Conservation (phyloP, 1,140 invertebrate genomes). For the Conus ventricosus region DNA sequence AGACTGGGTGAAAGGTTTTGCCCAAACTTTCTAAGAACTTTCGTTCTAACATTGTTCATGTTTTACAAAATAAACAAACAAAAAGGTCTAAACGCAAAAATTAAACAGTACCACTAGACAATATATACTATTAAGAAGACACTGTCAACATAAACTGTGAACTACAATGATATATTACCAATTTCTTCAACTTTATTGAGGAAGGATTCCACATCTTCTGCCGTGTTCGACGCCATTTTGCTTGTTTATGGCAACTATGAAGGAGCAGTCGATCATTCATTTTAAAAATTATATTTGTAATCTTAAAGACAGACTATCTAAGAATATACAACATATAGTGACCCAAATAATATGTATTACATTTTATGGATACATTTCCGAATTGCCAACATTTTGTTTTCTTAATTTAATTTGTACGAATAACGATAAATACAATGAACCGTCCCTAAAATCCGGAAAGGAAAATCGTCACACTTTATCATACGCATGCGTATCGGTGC, state of each 20-base stretch:
- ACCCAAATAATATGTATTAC: not conserved
- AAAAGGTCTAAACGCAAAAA: not conserved
- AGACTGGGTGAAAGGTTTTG: not conserved
- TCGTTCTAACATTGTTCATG: not conserved
- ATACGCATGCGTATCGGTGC: slow-evolving; percentile 11
- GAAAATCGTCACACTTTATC: not conserved
- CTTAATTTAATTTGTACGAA: too few relatives aligned
- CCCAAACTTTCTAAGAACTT: not conserved
- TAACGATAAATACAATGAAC: not conserved
- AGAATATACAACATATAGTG: not conserved
- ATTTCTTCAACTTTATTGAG: slow-evolving; percentile 66
- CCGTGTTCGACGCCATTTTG: slow-evolving; percentile 40
- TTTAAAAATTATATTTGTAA: not conserved
- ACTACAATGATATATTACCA: slow-evolving; percentile 47
- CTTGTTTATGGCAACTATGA: slow-evolving; percentile 46
- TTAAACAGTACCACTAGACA: not conserved
- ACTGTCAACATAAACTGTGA: not conserved
- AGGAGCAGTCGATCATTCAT: not conserved
- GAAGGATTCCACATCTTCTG: slow-evolving; percentile 58
- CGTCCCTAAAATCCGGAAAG: slow-evolving; percentile 8
- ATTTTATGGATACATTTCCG: not conserved
- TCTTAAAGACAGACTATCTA: not conserved
- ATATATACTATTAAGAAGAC: not conserved
- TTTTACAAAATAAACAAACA: not conserved
- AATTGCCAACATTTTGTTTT: not conserved